Evolutionary conservation across 2,888 invertebrate genomes (phyloP), one percentile per base, ranked within the genome.

Genomic region (Strigamia maritima): DNA sequence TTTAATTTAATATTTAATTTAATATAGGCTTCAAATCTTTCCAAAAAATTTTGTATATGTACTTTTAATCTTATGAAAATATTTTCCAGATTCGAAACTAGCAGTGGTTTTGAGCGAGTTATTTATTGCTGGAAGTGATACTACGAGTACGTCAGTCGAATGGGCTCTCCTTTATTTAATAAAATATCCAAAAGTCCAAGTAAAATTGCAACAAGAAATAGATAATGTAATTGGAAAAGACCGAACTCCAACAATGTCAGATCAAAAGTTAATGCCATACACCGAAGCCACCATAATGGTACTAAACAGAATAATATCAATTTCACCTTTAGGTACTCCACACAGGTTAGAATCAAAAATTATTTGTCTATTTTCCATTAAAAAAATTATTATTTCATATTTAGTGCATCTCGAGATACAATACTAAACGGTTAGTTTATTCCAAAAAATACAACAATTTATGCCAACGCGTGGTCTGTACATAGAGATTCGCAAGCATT

Each of bases 361-460:
- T n/a, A 16, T 10, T 16, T 10, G 16, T 10, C 6, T 19, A 54
- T 10, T n/a, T n/a, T 10, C 38, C 19, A 10, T 60, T 60, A 10
- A 3, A 60, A 22, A 8, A 19, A 7, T 22, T 22, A 3, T 4
- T 22, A 60, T 6, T 60, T 3, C 16, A 7, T 60, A 22, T 60
- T 19, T 7, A 60, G 22, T 60, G 16, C 14, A 22, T 10, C 3
- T 7, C 28, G 8, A 16, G 79, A 79, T 19, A 79, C 79, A 22
- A 76, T 19, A 1, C 75, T 79, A 22, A 12, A 12, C 6, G 79
- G 75, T 10, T 35, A 76, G 4, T 26, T 38, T 14, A 28, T 79
- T n/a, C 79, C 79, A 3, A 79, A 79, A 31, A 44, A 75, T 2
- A 16, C 79, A 75, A 75, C 40, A 2, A 76, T 79, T 6, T 19